Percentiles rank a stretch among this genome's conserved stretches.
Conservation (phyloP, 2,797 vertebrate species). For the Sphaeramia orbicularis region DNA sequence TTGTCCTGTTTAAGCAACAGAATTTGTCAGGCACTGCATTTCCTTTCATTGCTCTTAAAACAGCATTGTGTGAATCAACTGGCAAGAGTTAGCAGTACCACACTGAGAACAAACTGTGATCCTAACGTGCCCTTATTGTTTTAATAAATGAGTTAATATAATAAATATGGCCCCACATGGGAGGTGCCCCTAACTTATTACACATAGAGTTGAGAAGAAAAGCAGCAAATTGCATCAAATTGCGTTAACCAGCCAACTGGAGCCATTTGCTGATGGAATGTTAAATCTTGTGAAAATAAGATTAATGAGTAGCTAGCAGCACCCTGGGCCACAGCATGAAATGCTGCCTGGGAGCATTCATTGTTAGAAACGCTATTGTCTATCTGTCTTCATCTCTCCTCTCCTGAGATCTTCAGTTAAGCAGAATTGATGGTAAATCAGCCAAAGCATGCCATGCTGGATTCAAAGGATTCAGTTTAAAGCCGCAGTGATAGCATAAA, state of each 20-base stretch:
- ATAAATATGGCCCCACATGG: slow-evolving; percentile 65
- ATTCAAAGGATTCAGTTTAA: slow-evolving; percentile 30
- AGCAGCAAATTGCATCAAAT: slow-evolving; percentile 80
- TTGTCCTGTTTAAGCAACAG: slow-evolving; percentile 7
- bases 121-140: slow-evolving; percentile 54
- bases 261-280: slow-evolving; percentile 81
- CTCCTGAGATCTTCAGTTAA: slow-evolving; percentile 57
- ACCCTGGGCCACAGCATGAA: slow-evolving; percentile 65
- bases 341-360: slow-evolving; percentile 55
- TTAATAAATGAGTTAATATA: slow-evolving; percentile 69
- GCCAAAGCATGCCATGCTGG: slow-evolving; percentile 22
- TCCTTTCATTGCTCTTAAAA: slow-evolving; percentile 17
- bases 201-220: slow-evolving; percentile 62
- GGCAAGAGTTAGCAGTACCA: slow-evolving; percentile 24
- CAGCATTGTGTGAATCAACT: slow-evolving; percentile 42
- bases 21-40: slow-evolving; percentile 31
- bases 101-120: slow-evolving; percentile 44
- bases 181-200: slow-evolving; percentile 73
- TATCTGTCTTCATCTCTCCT: slow-evolving; percentile 67
- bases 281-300: slow-evolving; percentile 83
- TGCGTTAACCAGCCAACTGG: slow-evolving; percentile 80
- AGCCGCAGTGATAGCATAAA: slow-evolving; percentile 26
- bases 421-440: slow-evolving; percentile 54
- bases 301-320: slow-evolving; percentile 80
- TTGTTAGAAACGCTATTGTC: slow-evolving; percentile 70